Conservation (phyloP, 2,888 invertebrate species). For the Heteromyza rotundicornis region DNA sequence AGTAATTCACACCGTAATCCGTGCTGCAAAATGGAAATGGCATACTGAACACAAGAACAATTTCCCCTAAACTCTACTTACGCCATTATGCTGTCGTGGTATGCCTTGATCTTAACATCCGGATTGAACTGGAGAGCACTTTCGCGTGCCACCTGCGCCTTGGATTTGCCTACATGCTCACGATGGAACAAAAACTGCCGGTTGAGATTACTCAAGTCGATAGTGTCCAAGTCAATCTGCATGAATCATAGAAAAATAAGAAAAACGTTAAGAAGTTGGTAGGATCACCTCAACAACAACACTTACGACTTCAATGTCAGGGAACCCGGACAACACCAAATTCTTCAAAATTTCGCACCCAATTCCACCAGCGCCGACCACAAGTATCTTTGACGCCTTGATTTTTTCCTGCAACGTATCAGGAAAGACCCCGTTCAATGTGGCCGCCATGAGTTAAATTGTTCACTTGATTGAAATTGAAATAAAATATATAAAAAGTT, state of each 20-base stretch:
- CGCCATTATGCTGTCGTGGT: conserved; percentile 94
- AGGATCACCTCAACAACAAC: not conserved
- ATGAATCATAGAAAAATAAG: conserved; percentile 41
- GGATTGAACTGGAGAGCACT: conserved; percentile 89
- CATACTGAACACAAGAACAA: not conserved
- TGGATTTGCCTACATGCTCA: conserved; percentile 97
- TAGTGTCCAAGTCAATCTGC: conserved; percentile 98
- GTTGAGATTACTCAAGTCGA: conserved; percentile 98
- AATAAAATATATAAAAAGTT: no score
- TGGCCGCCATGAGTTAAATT: conserved; percentile 69
- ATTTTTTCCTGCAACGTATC: conserved; percentile 71
- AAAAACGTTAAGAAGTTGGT: not conserved
- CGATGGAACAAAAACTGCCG: conserved; percentile 98
- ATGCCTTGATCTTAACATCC: conserved; percentile 83
- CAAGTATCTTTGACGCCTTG: conserved; percentile 75
- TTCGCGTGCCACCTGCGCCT: conserved; percentile 89
- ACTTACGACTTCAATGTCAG: conserved; percentile 91
- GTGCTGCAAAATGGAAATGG: conserved; percentile 78
- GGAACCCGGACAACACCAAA: conserved; percentile 92
- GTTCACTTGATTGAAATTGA: no score
- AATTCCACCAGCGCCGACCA: conserved; percentile 98
- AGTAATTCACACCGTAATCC: conserved; percentile 89
- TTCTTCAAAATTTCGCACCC: conserved; percentile 99
- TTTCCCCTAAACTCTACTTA: conserved; percentile 61
- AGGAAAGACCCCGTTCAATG: conserved; percentile 72